These are phyloP conservation scores for Cygnus atratus DNA, from an alignment of 2,113 vertebrate species.

Conservation along the genomic window DNA sequence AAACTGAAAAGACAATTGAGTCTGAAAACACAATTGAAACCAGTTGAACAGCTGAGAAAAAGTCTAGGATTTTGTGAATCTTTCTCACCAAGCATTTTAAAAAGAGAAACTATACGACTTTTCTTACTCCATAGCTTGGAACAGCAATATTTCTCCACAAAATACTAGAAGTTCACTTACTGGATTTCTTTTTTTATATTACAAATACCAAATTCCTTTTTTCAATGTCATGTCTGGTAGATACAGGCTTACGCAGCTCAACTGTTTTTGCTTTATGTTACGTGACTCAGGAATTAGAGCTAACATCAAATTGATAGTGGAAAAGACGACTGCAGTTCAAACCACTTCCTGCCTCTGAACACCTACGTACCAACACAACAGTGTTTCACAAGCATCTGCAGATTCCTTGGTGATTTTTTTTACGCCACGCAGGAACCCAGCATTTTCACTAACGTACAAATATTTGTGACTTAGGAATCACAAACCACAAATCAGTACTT, in stretches of 20 bases:
- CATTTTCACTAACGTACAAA: background rate
- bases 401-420: background rate
- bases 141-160: background rate
- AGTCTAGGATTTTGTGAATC: background rate
- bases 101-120: background rate
- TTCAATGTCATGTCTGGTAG: background rate
- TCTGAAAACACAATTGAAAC: background rate
- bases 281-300: background rate
- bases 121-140: background rate
- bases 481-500: slow-evolving; percentile 8
- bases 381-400: background rate
- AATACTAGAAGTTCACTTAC: background rate
- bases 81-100: background rate
- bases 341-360: background rate
- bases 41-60: background rate
- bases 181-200: background rate
- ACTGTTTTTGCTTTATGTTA: background rate
- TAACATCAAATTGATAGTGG: background rate
- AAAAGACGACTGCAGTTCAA: background rate
- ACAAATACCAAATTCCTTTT: background rate
- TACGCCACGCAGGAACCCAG: background rate
- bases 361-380: fast-evolving
- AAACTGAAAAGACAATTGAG: background rate
- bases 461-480: background rate
- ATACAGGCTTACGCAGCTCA: background rate